Evolutionary conservation across 2,113 vertebrate genomes (phyloP), one percentile per base, ranked within the genome.

Genomic region (Menidia beryllina): DNA sequence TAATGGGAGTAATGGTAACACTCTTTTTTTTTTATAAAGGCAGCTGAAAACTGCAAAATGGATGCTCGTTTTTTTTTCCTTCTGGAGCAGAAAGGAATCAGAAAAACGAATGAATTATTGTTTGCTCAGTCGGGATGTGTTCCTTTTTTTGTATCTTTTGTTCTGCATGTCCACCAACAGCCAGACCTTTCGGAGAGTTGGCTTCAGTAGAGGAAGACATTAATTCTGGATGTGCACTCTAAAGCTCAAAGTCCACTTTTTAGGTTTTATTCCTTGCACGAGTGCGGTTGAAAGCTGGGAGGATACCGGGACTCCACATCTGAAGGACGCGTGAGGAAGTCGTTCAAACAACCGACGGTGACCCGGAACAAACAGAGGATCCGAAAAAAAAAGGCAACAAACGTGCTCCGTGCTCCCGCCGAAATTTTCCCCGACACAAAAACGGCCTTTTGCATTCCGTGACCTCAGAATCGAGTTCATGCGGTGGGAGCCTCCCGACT

Each of bases 391-490:
- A 58, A 30, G 24, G 39, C 59, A 70, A 24, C 25, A 54, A 15
- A 26, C 47, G 63, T 75, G n/a, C n/a, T n/a, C n/a, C n/a, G n/a
- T n/a, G n/a, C n/a, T n/a, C n/a, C n/a, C n/a, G n/a, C n/a, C n/a
- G n/a, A n/a, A n/a, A n/a, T n/a, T n/a, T n/a, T n/a, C 61, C 55
- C 67, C 80, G 25, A 75, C 52, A 50, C 15, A 23, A 34, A 77
- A 81, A 65, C 43, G 60, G 48, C 39, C 24, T 53, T 34, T 48
- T 62, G 53, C 39, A 69, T 58, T 61, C 47, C 56, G 62, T 27
- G 75, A 73, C 72, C 72, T 75, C 57, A 25, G 24, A 72, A 62
- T 75, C 72, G 57, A 74, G 52, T 79, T 75, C 72, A 81, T 67
- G 43, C 23, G 0, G 60, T 39, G 26, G 73, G 49, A 81, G 59